Conservation (phyloP, 2,888 invertebrate species). For the Pseudeuparius sepicola region DNA sequence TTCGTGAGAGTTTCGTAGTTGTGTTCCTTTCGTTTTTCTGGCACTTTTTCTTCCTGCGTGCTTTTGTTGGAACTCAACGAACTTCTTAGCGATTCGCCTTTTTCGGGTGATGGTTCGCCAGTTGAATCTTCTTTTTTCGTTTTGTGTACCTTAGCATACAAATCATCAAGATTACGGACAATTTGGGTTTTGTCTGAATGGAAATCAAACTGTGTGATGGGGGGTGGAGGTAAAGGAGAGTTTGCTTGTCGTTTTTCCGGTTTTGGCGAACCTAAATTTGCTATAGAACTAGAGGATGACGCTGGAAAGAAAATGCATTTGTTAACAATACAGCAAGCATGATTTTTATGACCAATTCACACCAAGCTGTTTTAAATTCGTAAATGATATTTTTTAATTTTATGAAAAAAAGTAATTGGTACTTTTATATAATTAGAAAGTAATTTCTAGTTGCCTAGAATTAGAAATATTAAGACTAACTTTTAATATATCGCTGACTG, state of each 20-base stretch:
- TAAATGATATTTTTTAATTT: no score
- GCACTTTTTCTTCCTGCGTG: conserved; percentile 30
- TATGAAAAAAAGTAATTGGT: no score
- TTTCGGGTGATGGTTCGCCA: conserved; percentile 14
- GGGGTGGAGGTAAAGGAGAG: conserved; percentile 65
- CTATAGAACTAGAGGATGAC: conserved; percentile 52
- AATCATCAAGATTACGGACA: conserved; percentile 65
- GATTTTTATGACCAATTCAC: conserved; percentile 1
- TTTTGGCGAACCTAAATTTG: conserved; percentile 68
- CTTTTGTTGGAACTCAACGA: conserved; percentile 36
- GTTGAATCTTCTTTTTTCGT: conserved; percentile 36
- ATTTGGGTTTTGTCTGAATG: conserved; percentile 33
- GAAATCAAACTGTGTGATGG: conserved; percentile 34
- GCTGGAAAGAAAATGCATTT: conserved; percentile 42
- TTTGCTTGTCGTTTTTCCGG: conserved; percentile 85
- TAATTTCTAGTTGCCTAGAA: no score
- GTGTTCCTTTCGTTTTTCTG: conserved; percentile 36
- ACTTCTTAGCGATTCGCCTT: conserved; percentile 13
- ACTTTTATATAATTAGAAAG: no score
- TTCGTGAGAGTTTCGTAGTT: conserved; percentile 54
- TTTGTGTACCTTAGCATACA: conserved; percentile 82
- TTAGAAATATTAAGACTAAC: no score
- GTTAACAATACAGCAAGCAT: neutral
- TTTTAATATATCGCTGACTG: no score
- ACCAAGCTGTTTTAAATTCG: neutral